A percentile compares a stretch with the other conserved stretches of the same genome.
Conservation (phyloP, 2,888 invertebrate genomes). For the Nowickia ferox region DNA sequence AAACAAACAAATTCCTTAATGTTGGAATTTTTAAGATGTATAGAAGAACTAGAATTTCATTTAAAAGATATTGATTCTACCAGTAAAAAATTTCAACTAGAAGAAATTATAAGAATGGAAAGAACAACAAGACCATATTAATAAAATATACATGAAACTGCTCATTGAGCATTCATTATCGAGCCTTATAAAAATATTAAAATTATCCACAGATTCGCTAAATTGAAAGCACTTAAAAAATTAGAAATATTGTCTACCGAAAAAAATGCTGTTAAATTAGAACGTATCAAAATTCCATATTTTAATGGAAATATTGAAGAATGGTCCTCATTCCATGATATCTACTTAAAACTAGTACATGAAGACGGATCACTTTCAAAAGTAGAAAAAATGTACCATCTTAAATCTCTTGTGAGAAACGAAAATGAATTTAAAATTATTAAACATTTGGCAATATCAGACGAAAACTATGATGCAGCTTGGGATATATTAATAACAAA, state of each 20-base stretch:
- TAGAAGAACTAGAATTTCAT: neutral
- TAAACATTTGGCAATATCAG: neutral
- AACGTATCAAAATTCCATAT: neutral
- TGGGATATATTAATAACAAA: slow-evolving; percentile 1
- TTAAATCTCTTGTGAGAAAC: neutral
- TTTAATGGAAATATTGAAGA: slow-evolving; percentile 5
- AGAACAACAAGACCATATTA: neutral
- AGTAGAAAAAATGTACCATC: slow-evolving; percentile 1
- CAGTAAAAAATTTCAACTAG: neutral
- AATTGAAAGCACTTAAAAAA: neutral
- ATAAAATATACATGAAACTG: slow-evolving; percentile 6
- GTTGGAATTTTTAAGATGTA: neutral
- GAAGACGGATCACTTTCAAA: neutral
- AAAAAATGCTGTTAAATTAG: neutral
- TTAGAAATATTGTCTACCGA: neutral
- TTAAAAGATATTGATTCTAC: neutral
- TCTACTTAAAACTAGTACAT: neutral
- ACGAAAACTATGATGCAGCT: neutral
- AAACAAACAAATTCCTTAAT: slow-evolving; percentile 2
- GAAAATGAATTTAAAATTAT: neutral
- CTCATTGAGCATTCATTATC: neutral
- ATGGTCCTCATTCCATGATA: neutral
- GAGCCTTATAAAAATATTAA: neutral
- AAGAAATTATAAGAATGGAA: neutral
- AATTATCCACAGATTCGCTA: neutral